Conservation (phyloP, 2,888 invertebrate genomes). For the Drosophila leonis region DNA sequence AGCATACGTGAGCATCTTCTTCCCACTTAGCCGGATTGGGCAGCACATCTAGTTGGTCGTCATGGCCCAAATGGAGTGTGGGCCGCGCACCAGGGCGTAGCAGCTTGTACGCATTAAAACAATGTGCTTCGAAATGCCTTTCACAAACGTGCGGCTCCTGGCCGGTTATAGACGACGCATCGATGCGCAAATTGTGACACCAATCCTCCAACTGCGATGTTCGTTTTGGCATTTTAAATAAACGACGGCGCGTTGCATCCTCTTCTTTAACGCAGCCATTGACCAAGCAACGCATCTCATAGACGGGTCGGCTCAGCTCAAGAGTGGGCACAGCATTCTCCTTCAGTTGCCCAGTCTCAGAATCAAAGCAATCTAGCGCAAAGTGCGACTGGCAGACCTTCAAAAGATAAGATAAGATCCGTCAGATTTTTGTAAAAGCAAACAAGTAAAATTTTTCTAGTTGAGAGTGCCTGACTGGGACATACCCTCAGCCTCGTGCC, state of each 20-base stretch:
- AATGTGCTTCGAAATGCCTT: slow-evolving; percentile 74
- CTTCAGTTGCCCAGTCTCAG: slow-evolving; percentile 40
- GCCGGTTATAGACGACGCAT: slow-evolving; percentile 2
- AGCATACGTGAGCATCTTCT: slow-evolving; percentile 34
- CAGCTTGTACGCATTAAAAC: slow-evolving; percentile 43
- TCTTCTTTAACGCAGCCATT: slow-evolving; percentile 41
- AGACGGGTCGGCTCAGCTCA: slow-evolving; percentile 38
- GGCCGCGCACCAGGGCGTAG: slow-evolving; percentile 65
- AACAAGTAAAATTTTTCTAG: not conserved
- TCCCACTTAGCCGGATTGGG: slow-evolving; percentile 59
- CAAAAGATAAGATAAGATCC: not conserved
- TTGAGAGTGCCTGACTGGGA: too few relatives aligned
- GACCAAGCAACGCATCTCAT: slow-evolving; percentile 54
- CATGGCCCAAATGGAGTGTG: slow-evolving; percentile 72
- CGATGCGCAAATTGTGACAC: slow-evolving; percentile 68
- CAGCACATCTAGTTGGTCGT: slow-evolving; percentile 38
- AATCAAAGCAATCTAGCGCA: slow-evolving; percentile 57
- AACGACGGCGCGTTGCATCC: slow-evolving; percentile 41
- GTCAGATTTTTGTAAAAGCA: not conserved
- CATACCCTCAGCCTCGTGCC: too few relatives aligned
- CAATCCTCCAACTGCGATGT: slow-evolving; percentile 53
- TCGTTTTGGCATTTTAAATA: slow-evolving; percentile 54
- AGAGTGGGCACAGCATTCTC: slow-evolving; percentile 69
- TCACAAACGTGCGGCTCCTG: slow-evolving; percentile 68
- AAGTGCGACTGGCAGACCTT: slow-evolving; percentile 72